These are phyloP conservation scores for Polydesmus complanatus DNA, from an alignment of 2,888 invertebrate species.

Conservation along the genomic window DNA sequence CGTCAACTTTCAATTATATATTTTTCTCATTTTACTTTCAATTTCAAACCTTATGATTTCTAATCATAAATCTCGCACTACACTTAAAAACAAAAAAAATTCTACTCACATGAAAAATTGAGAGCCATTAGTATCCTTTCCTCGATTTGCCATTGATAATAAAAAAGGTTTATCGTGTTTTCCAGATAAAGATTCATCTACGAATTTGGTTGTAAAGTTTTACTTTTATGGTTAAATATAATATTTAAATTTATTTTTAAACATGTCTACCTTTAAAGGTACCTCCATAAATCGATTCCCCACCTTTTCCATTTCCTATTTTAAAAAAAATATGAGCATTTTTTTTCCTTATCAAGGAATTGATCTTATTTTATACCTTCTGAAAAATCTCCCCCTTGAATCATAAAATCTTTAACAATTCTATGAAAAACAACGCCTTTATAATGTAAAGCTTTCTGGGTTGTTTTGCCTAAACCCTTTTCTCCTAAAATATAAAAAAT, in stretches of 20 bases:
- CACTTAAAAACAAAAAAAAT: background rate
- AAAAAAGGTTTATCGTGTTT: slow-evolving; percentile 82
- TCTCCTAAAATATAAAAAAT: slow-evolving; percentile 48
- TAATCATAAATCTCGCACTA: no score
- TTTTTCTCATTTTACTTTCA: no score
- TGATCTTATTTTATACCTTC: slow-evolving; percentile 54
- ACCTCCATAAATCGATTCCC: slow-evolving; percentile 95
- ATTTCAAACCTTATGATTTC: no score
- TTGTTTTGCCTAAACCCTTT: slow-evolving; percentile 58
- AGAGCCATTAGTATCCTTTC: slow-evolving; percentile 94
- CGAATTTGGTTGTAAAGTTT: slow-evolving; percentile 32
- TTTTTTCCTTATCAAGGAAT: background rate
- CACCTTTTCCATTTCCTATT: slow-evolving; percentile 91
- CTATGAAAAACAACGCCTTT: slow-evolving; percentile 80
- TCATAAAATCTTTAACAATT: slow-evolving; percentile 93
- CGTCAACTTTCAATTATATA: background rate
- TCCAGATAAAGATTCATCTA: slow-evolving; percentile 83
- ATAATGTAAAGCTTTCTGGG: slow-evolving; percentile 66
- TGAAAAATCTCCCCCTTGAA: slow-evolving; percentile 49
- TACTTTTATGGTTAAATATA: background rate
- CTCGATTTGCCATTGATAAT: slow-evolving; percentile 95
- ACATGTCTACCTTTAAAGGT: slow-evolving; percentile 69
- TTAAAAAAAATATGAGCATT: slow-evolving; percentile 41
- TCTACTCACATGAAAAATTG: slow-evolving; percentile 93
- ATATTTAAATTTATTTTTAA: background rate